Evolutionary conservation across 2,888 invertebrate genomes (phyloP).

Genomic region (Cynaeus angustus): DNA sequence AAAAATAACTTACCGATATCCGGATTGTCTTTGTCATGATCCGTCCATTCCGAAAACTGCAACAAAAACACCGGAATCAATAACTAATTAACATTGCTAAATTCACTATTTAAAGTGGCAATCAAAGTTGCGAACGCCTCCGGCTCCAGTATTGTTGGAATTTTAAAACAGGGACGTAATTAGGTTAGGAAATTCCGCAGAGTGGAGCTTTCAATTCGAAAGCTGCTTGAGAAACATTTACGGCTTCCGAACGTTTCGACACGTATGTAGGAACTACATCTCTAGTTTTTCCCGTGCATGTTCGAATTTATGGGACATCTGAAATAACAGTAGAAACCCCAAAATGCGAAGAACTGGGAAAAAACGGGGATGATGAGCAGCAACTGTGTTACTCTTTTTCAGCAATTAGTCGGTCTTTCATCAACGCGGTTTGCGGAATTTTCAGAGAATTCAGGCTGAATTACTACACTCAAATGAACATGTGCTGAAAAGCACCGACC

Average conservation of each 20-base stretch:
- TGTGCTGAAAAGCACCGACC: too few relatives aligned
- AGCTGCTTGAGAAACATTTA: conserved; percentile 20
- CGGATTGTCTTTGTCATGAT: conserved; percentile 76
- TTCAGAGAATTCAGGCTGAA: too few relatives aligned
- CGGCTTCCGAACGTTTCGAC: conserved; percentile 23
- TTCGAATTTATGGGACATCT: conserved; percentile 30
- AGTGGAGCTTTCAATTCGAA: neutral
- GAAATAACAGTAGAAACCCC: too few relatives aligned
- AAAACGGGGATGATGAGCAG: conserved; percentile 7
- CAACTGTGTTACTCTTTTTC: too few relatives aligned
- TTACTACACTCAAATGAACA: too few relatives aligned
- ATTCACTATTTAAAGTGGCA: conserved; percentile 1
- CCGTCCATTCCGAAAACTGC: conserved; percentile 76
- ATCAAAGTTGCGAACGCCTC: neutral
- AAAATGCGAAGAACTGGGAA: conserved; percentile 5
- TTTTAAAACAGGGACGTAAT: conserved; percentile 28
- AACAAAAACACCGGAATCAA: conserved; percentile 67
- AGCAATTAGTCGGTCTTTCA: too few relatives aligned
- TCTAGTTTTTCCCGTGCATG: conserved; percentile 30
- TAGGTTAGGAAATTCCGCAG: conserved; percentile 29
- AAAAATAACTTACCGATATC: conserved; percentile 75
- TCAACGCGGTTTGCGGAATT: too few relatives aligned
- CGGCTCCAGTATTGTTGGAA: conserved; percentile 17
- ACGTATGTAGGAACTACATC: conserved; percentile 1
- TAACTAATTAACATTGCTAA: neutral